A percentile compares a stretch with the other conserved stretches of the same genome.
These are phyloP conservation scores for Gasterosteus nipponicus DNA, from an alignment of 2,113 vertebrate genomes.

Conservation along the genomic window DNA sequence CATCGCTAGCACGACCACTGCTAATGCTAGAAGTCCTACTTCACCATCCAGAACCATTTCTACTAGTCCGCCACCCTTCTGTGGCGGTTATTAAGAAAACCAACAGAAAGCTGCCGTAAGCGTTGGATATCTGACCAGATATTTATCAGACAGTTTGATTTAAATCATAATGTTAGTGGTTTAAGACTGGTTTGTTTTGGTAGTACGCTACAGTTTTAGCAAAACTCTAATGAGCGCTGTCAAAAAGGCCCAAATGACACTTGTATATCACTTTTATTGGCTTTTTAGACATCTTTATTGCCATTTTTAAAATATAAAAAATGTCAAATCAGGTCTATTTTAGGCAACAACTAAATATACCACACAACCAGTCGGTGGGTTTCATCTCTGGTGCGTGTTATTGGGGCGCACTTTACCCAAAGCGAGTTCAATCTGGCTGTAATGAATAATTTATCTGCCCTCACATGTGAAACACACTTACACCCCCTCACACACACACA, in stretches of 20 bases:
- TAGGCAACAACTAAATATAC: neutral
- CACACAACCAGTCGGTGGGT: neutral
- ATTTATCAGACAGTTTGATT: neutral
- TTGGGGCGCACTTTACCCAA: conserved; percentile 19
- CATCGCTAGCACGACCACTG: neutral
- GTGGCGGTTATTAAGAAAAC: neutral
- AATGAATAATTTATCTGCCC: conserved; percentile 62
- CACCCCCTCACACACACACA: neutral
- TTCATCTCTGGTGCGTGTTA: conserved; percentile 25
- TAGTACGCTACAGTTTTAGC: neutral
- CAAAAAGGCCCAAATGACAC: neutral
- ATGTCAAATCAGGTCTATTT: neutral
- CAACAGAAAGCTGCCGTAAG: neutral
- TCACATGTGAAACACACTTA: conserved; percentile 43
- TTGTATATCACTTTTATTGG: neutral
- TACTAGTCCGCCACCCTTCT: neutral
- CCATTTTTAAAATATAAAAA: neutral
- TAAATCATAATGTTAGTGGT: neutral
- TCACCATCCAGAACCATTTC: neutral
- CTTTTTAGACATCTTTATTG: neutral
- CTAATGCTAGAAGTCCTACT: neutral
- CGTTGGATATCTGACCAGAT: neutral
- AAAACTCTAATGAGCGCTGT: neutral
- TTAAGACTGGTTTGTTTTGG: neutral
- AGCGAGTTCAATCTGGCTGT: conserved; percentile 30